Base-by-base conservation (phyloP, 2,888 invertebrate species). In the Trisateles emortualis region DNA sequence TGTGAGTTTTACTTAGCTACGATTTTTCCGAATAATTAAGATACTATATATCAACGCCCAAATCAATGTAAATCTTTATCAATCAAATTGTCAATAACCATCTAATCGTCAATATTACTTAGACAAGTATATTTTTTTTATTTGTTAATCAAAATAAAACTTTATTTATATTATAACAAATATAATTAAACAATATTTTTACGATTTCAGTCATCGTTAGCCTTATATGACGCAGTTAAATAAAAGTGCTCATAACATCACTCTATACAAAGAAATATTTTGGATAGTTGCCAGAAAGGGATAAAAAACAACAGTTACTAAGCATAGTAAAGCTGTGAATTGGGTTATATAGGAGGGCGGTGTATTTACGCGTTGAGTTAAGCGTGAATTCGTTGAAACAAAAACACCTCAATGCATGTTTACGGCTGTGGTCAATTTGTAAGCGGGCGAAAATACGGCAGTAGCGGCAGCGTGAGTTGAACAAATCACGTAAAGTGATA, bases 191-290 rank as follows among this genome's bases (percentile, higher is more conserved):
- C 26, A 35, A 49, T 44, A 44, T 44, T 49, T 53, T 54, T 54
- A 54, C 44, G 19, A 40, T 40, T 40, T 39, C 36, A 10, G 40
- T 44, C 33, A 54, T 54, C 35, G 40, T 44, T 22, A 36, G 26
- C 24, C 44, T 48, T 54, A 54, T 54, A 54, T 40, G 53, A 54
- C 33, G 49, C 42, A 44, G 53, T 54, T 54, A 54, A 49, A 54
- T 14, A 40, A 44, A 44, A 54, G 53, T 49, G 40, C 44, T 49
- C 53, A 39, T 54, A 44, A 54, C 36, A 49, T 44, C 48, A 44
- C 32, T 10, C 17, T 54, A 32, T 53, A 49, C 44, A 43, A 30
- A 36, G 6, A 16, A 9, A 42, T 52, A 10, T 40, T 19, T 44
- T 54, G 53, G 53, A 54, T 17, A 22, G 3, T 32, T 17, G 53